Conservation (phyloP, 1,140 invertebrate species). For the Protaetia brevitarsis region DNA sequence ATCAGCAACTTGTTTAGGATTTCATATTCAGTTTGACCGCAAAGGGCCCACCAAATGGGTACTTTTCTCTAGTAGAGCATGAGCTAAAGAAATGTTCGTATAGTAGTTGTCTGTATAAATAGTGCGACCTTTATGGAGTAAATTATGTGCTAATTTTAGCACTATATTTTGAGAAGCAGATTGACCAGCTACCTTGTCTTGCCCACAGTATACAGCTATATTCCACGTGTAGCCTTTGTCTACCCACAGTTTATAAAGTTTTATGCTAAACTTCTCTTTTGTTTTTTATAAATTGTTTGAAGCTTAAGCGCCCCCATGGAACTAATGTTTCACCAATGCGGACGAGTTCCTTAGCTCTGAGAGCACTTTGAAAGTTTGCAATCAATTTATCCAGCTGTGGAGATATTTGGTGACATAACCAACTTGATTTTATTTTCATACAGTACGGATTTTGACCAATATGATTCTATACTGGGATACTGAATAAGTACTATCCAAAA, state of each 20-base stretch:
- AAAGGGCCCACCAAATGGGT: too few species aligned
- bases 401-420: conserved; percentile 28
- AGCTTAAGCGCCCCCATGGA: conserved; percentile 29
- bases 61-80: too few species aligned
- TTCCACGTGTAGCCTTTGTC: conserved; percentile 42
- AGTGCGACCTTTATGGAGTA: conserved; percentile 16
- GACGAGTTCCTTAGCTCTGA: conserved; percentile 40
- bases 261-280: conserved; percentile 37
- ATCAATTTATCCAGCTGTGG: conserved; percentile 29
- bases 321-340: conserved; percentile 36
- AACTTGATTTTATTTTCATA: conserved; percentile 2
- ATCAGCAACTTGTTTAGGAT: too few species aligned
- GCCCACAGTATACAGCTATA: conserved; percentile 39
- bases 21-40: too few species aligned
- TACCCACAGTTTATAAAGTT: conserved; percentile 45
- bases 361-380: conserved; percentile 33
- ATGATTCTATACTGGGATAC: not conserved
- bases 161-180: conserved; percentile 19
- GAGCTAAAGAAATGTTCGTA: too few species aligned
- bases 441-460: conserved; percentile 7
- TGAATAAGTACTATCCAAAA: conserved; percentile 14
- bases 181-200: conserved; percentile 10
- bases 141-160: conserved; percentile 5
- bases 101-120: conserved; percentile 27
- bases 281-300: conserved; percentile 30